Percentiles rank a stretch among this genome's conserved stretches.
phyloP scores from a whole-genome alignment of 1,140 invertebrate genomes.

The Sarcophaga bullata region DNA sequence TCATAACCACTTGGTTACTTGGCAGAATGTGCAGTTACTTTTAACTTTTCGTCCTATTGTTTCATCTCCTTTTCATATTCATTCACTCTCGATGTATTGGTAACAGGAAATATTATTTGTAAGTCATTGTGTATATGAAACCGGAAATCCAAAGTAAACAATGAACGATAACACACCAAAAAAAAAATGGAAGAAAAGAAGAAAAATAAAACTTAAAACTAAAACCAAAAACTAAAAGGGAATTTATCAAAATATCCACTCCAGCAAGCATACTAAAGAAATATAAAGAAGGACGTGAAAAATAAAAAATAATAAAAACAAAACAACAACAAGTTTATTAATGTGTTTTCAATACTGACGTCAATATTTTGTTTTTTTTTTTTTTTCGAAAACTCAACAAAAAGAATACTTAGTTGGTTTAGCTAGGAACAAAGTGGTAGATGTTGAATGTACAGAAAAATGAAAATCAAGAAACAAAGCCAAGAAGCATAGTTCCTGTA shows the following conservation, averaged over 20 bases:
- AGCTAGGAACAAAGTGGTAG: background rate
- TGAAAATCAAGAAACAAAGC: background rate
- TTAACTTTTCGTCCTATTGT: too few species aligned
- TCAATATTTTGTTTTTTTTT: background rate
- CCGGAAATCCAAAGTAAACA: constrained; percentile 7
- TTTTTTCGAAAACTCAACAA: background rate
- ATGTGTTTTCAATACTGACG: background rate
- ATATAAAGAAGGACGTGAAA: too few species aligned
- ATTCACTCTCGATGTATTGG: too few species aligned
- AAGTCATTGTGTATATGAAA: background rate
- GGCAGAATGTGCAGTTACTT: too few species aligned
- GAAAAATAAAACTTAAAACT: background rate
- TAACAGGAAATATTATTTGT: background rate
- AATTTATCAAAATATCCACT: too few species aligned
- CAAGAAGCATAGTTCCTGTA: background rate
- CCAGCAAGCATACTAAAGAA: too few species aligned
- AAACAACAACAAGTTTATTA: background rate
- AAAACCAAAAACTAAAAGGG: background rate
- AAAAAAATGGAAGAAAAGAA: background rate
- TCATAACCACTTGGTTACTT: too few species aligned
- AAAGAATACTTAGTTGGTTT: background rate
- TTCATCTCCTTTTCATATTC: too few species aligned
- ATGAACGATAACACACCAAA: constrained; percentile 5
- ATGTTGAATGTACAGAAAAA: background rate
- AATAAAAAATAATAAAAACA: background rate